Base-by-base conservation (phyloP, 2,797 vertebrate species). In the Cottoperca gobio region DNA sequence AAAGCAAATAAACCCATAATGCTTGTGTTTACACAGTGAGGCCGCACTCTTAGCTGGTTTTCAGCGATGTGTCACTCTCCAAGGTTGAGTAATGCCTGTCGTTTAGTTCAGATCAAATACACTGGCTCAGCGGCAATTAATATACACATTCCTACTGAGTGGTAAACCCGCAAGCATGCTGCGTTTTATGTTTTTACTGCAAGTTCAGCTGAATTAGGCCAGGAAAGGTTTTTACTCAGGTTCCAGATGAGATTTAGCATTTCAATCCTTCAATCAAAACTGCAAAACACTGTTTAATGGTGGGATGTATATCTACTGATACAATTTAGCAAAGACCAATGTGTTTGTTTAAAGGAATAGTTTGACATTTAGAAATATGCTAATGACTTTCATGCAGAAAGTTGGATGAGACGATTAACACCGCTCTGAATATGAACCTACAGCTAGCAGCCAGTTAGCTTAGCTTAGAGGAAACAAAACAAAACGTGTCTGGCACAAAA, bases 1-100 rank as follows among this genome's bases (percentile, higher is more conserved):
- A 76, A 58, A 70, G 42, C 53, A 82, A 90, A 90, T 83, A 91
- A 83, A 88, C 75, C 8, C 28, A 70, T 74, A 72, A 52, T 50
- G 67, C 64, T 33, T 0, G 19, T 79, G 84, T 89, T 92, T 79
- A 90, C 81, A 78, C 70, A 84, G 64, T 76, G 83, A 61, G 73
- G 46, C 64, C 5, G 13, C 33, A 60, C 55, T 78, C 69, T 86
- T 85, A 78, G 83, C 82, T 67, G 78, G 28, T 70, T 82, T 75
- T 90, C 73, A 79, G 81, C 35, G 5, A 71, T 76, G 71, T 81
- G 76, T 80, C 12, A 4, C 81, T 89, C 46, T 63, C 68, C 46
- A n/a, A 21, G 72, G 28, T 54, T 83, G 63, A 83, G 68, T 64
- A 63, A 80, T 82, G 70, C 54, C 35, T 60, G 61, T 76, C 43